These are phyloP conservation scores for Echiichthys vipera DNA, from an alignment of 2,797 vertebrate species.

Conservation along the genomic window DNA sequence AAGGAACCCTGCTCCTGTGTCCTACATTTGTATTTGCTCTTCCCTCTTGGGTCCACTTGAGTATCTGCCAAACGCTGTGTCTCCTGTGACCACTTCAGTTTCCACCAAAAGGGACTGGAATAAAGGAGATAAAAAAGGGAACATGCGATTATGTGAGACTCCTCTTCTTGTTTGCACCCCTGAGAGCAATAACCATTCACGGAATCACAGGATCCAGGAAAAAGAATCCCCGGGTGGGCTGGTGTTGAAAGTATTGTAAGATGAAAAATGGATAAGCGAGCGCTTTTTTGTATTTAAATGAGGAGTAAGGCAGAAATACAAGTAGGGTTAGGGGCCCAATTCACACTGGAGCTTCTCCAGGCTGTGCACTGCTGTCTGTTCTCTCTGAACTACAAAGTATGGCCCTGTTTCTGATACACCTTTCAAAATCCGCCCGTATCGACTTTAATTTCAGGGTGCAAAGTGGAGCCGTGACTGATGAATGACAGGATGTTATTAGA, in stretches of 20 bases:
- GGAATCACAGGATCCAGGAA: conserved; percentile 56
- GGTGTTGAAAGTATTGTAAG: conserved; percentile 1
- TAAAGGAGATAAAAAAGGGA: conserved; percentile 50
- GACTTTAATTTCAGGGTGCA: conserved; percentile 41
- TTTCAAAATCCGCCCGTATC: conserved; percentile 27
- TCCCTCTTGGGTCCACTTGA: conserved; percentile 62
- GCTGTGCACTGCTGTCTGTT: conserved; percentile 3
- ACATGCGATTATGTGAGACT: conserved; percentile 24
- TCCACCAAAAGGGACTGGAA: conserved; percentile 36
- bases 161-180: conserved; percentile 39
- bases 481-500: conserved; percentile 51
- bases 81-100: conserved; percentile 59
- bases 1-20: conserved; percentile 61
- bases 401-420: conserved; percentile 8
- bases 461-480: conserved; percentile 48
- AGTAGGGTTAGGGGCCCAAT: conserved; percentile 4
- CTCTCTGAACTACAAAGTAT: conserved; percentile 16
- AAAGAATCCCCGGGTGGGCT: conserved; percentile 50
- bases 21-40: conserved; percentile 69
- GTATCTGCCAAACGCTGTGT: conserved; percentile 38
- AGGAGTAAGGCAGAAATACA: neutral
- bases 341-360: conserved; percentile 11
- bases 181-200: conserved; percentile 60
- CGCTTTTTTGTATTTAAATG: conserved; percentile 23
- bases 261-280: conserved; percentile 41